Evolutionary conservation across 2,797 vertebrate genomes (phyloP).

Genomic region (Argyrosomus regius): DNA sequence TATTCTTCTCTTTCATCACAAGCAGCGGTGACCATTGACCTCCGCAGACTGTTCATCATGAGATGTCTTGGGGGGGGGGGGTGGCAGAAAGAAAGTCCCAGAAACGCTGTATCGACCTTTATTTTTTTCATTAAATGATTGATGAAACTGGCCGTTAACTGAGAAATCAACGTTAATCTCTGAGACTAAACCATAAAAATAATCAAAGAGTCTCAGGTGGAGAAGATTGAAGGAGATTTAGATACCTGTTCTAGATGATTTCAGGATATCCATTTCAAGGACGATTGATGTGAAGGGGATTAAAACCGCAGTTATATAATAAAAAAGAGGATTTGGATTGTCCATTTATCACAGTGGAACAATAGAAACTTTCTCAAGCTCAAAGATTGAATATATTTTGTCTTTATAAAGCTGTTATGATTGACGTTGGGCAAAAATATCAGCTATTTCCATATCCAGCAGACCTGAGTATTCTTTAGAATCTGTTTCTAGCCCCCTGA

Average conservation of each 20-base stretch:
- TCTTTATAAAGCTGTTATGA: neutral
- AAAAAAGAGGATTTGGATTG: neutral
- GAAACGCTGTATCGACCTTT: constrained; percentile 49
- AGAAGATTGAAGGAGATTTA: constrained; percentile 8
- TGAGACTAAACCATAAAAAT: constrained; percentile 31
- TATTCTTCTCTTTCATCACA: constrained; percentile 49
- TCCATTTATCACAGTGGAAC: neutral
- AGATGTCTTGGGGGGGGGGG: neutral
- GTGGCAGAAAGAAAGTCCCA: neutral
- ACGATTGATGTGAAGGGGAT: constrained; percentile 10
- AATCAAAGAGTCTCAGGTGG: constrained; percentile 18
- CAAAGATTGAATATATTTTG: neutral
- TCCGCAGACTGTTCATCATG: constrained; percentile 53
- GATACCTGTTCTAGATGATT: constrained; percentile 26
- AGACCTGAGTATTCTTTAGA: neutral
- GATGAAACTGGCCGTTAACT: constrained; percentile 22
- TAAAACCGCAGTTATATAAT: constrained; percentile 6
- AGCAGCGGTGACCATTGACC: constrained; percentile 48
- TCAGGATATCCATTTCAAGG: constrained; percentile 25
- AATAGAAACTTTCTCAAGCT: constrained; percentile 7
- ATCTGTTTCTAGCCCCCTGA: neutral
- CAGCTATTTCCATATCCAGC: neutral
- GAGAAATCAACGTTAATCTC: constrained; percentile 32
- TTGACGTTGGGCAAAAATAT: neutral
- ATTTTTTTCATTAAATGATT: constrained; percentile 13